Evolutionary conservation across 1,140 invertebrate species (phyloP), one percentile per base, ranked within the genome.

Genomic region (Epicauta chinensis): DNA sequence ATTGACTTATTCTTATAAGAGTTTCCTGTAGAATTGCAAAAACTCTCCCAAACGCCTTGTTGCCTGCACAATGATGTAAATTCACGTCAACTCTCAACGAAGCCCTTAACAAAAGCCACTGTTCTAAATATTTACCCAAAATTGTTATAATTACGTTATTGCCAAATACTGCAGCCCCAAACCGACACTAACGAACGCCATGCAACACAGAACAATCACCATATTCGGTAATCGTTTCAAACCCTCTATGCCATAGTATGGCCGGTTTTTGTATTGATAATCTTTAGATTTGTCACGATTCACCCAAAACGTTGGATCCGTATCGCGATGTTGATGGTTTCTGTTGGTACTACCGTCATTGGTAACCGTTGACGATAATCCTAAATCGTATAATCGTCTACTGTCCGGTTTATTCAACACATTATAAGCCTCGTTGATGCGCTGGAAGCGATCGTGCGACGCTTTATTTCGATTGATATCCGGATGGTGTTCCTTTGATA

Each of bases 231-330:
- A 56, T 56, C 71, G 76, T 45, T 74, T 74, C 0, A 79, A 30
- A 3, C 80, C 79, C 57, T 70, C 72, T 0, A 81, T 71, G 2
- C 79, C 79, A 73, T 83, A 84, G 57, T 81, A 82, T 1, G 70
- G 61, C 6, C 68, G 63, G 10, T 66, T 56, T 51, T 71, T 64
- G 37, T 69, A 60, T 38, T 53, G 53, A 35, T 63, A 53, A 42
- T 69, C 56, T 48, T 67, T 34, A 49, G 63, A 37, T 59, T 68
- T 56, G 64, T 63, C 39, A 69, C 61, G 53, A 36, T 66, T 56
- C 12, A 41, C 38, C 49, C 62, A 65, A 58, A 66, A 63, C 2
- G 42, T 42, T 14, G 54, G 58, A 56, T 66, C 64, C 23, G 53
- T 68, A 64, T 63, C 72, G 0, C 23, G 23, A 23, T 23, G 4